These are phyloP conservation scores for Cyclophora punctaria DNA, from an alignment of 2,888 invertebrate genomes.

Conservation along the genomic window DNA sequence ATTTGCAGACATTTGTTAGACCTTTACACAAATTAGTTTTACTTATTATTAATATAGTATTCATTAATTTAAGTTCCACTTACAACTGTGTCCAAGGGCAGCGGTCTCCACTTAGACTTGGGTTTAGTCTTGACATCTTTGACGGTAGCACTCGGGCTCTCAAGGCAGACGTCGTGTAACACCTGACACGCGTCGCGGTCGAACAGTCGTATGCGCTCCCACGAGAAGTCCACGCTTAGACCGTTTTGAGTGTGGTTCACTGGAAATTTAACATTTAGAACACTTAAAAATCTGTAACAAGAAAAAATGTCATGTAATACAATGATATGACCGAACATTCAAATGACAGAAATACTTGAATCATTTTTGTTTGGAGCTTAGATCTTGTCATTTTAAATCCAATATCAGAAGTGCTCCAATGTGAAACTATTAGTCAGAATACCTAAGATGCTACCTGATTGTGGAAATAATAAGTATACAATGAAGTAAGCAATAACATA, in stretches of 20 bases:
- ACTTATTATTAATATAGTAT: no score
- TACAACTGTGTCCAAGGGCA: conserved; percentile 96
- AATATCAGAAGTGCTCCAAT: no score
- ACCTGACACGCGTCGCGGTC: conserved; percentile 88
- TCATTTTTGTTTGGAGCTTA: no score
- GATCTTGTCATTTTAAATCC: no score
- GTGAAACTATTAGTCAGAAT: no score
- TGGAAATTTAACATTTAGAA: conserved; percentile 42
- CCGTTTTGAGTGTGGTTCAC: conserved; percentile 86
- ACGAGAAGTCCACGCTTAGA: conserved; percentile 87
- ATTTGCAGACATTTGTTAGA: no score
- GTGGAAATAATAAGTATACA: no score
- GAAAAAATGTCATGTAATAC: not conserved
- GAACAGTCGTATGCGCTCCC: conserved; percentile 92
- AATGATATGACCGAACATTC: no score
- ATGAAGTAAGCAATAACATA: no score
- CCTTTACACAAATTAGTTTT: no score
- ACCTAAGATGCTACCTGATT: no score
- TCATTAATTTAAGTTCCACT: conserved; percentile 35
- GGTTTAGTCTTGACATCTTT: conserved; percentile 86
- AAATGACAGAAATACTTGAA: no score
- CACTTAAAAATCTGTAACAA: not conserved
- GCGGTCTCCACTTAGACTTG: conserved; percentile 96
- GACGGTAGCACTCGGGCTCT: conserved; percentile 83
- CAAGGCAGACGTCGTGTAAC: conserved; percentile 85